phyloP scores from a whole-genome alignment of 2,888 invertebrate species.

The Belgica antarctica region DNA sequence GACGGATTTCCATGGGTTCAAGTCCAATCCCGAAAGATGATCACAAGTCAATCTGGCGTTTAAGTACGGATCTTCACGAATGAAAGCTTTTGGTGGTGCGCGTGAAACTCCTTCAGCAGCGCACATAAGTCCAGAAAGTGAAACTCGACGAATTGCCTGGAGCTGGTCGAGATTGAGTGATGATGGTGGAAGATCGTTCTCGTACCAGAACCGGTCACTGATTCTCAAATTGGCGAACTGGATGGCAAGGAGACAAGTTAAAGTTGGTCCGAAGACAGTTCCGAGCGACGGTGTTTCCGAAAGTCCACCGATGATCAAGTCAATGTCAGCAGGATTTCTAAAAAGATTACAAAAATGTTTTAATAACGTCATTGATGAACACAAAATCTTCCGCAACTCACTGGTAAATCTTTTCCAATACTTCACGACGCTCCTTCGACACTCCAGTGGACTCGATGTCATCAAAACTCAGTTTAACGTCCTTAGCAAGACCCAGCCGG shows the following conservation, averaged over 20 bases:
- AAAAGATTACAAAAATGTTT: constrained; percentile 33
- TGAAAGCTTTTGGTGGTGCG: constrained; percentile 83
- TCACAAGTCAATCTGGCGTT: constrained; percentile 73
- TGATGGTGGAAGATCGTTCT: constrained; percentile 88
- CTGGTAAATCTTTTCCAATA: constrained; percentile 68
- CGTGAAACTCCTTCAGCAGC: constrained; percentile 66
- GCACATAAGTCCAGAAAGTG: constrained; percentile 76
- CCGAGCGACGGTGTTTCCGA: constrained; percentile 77
- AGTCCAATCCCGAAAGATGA: constrained; percentile 66
- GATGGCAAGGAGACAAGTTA: constrained; percentile 78
- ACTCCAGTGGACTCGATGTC: constrained; percentile 62
- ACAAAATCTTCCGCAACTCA: constrained; percentile 50
- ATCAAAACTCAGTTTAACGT: constrained; percentile 55
- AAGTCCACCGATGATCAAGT: constrained; percentile 79
- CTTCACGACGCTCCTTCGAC: constrained; percentile 60
- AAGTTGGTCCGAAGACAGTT: constrained; percentile 81
- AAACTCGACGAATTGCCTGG: constrained; percentile 74
- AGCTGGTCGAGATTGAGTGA: constrained; percentile 75
- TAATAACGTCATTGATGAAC: too few species aligned
- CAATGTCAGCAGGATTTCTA: constrained; percentile 72
- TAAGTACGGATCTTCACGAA: constrained; percentile 80
- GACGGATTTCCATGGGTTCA: constrained; percentile 69
- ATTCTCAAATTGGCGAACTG: constrained; percentile 80
- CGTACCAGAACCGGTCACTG: constrained; percentile 93
- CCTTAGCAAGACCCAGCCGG: constrained; percentile 52